Evolutionary conservation across 2,888 invertebrate species (phyloP), one percentile per base, ranked within the genome.

Genomic region (Adelognathus sp.): DNA sequence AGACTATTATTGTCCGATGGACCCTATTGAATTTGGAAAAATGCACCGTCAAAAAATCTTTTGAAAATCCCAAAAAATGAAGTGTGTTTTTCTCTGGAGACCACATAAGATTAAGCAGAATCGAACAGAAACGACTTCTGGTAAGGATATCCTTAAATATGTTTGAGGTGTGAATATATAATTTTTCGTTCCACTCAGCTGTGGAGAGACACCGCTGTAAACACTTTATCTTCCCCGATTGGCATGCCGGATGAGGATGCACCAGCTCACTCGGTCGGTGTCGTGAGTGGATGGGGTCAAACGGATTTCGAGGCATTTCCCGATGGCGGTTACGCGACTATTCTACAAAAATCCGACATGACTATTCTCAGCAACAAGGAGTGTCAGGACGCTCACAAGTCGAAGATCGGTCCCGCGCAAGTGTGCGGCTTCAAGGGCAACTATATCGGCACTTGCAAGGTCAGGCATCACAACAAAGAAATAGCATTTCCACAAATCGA

Each of bases 141-240:
- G n/a, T n/a, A n/a, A n/a, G n/a, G n/a, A n/a, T n/a, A n/a, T n/a
- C n/a, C n/a, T n/a, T n/a, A n/a, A n/a, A n/a, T n/a, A n/a, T n/a
- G n/a, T n/a, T n/a, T n/a, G n/a, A n/a, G n/a, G n/a, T n/a, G n/a
- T n/a, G n/a, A 7, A 18, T 46, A 46, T 46, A 0, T 7, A 6
- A 9, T 27, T 63, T 63, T 46, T 61, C 50, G 9, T 52, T 33
- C 11, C 9, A 44, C 66, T 60, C 58, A 85, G 86, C 81, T 85
- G 11, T 1, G 1, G 1, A 4, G 2, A 0, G 58, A 80, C 18
- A 58, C 84, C 9, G 18, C 50, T 6, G 61, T 77, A 4, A 79
- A 74, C 1, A 36, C 44, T 1, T 63, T 54, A n/a, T 83, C 82
- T 58, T 14, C 29, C 1, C 64, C 82, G n/a, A 82, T 85, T n/a